Evolutionary conservation across 2,888 invertebrate genomes (phyloP).

Genomic region (Ryuthela nishihirai): DNA sequence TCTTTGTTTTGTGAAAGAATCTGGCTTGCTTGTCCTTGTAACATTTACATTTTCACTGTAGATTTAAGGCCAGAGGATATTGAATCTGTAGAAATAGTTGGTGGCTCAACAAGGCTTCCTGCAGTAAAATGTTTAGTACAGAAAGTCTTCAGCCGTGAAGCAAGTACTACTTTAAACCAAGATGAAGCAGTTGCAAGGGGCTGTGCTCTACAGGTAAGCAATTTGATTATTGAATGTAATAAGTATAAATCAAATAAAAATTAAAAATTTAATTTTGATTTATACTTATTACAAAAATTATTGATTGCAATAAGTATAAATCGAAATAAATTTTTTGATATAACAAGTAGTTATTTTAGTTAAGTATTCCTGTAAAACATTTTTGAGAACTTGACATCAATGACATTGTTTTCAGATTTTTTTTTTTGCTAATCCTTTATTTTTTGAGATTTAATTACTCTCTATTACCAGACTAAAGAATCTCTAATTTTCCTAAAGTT

Average conservation of each 20-base stretch:
- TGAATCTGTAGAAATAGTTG: constrained; percentile 91
- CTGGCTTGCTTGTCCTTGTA: background rate
- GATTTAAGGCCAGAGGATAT: constrained; percentile 80
- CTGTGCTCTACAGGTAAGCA: constrained; percentile 68
- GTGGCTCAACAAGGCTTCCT: constrained; percentile 92
- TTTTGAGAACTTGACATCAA: no score
- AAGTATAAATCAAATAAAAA: background rate
- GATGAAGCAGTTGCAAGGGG: constrained; percentile 97
- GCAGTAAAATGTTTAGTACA: constrained; percentile 59
- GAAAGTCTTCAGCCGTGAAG: constrained; percentile 65
- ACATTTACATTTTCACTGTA: constrained; percentile 50
- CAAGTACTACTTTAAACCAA: constrained; percentile 89
- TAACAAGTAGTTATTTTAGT: no score
- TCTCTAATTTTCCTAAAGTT: no score
- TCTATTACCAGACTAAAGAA: no score
- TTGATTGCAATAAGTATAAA: no score
- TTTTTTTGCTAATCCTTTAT: no score
- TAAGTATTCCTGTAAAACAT: no score
- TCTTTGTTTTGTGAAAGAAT: background rate
- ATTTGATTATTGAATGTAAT: background rate
- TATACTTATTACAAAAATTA: no score
- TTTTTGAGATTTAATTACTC: no score
- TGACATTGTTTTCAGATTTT: no score
- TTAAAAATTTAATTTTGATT: no score
- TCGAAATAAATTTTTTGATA: no score